A percentile compares a stretch with the other conserved stretches of the same genome.
phyloP scores from a whole-genome alignment of 2,888 invertebrate species.

The Heliconius sara region DNA sequence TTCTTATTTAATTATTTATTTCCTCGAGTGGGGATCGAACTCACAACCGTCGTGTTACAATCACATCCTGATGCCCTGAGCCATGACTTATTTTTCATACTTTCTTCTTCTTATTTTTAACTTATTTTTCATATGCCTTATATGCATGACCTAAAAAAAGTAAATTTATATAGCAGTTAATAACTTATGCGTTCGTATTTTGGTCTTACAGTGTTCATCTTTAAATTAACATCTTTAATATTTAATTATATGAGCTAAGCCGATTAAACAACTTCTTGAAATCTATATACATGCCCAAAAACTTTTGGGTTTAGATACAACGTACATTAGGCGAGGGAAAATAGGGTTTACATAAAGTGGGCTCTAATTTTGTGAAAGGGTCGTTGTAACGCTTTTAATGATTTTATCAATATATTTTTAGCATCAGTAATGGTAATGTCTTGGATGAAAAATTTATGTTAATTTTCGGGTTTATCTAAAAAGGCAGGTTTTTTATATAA shows the following conservation, averaged over 20 bases:
- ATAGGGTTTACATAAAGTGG: conserved; percentile 29
- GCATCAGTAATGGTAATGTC: too few species aligned
- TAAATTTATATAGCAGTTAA: neutral
- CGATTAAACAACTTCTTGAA: conserved; percentile 24
- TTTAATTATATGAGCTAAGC: conserved; percentile 17
- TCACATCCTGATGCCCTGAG: too few species aligned
- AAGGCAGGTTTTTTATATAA: too few species aligned
- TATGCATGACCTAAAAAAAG: too few species aligned
- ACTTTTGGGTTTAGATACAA: conserved; percentile 32
- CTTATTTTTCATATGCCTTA: too few species aligned
- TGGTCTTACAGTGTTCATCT: neutral
- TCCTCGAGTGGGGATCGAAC: too few species aligned
- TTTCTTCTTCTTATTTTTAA: too few species aligned
- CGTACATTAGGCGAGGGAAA: conserved; percentile 30
- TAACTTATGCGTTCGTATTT: neutral
- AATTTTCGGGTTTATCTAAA: neutral
- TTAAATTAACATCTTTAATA: neutral
- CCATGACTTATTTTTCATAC: too few species aligned
- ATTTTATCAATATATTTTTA: conserved; percentile 11
- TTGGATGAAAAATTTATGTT: neutral
- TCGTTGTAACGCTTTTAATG: conserved; percentile 17
- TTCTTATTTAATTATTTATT: too few species aligned
- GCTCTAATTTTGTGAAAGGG: conserved; percentile 34
- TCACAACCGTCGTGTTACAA: too few species aligned
- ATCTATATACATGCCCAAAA: conserved; percentile 29